These are phyloP conservation scores for Heterodera carotae DNA, from an alignment of 1,140 invertebrate genomes.

Conservation along the genomic window DNA sequence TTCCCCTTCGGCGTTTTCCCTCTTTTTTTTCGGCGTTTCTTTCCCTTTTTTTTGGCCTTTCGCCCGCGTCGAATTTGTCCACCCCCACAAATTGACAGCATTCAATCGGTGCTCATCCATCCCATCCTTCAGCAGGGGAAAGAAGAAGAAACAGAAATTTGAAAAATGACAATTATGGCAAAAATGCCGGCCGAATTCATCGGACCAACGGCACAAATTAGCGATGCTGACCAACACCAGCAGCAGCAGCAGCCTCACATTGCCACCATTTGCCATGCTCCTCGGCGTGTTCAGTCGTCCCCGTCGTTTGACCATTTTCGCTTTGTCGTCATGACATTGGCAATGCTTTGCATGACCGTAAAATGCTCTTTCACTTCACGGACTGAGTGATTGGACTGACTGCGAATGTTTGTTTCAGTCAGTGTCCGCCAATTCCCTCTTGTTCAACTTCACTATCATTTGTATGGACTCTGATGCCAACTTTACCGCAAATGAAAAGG, in stretches of 20 bases:
- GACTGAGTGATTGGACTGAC: background rate
- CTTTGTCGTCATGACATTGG: background rate
- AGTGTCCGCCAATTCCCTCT: constrained; percentile 17
- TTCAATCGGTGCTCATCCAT: too few relatives aligned
- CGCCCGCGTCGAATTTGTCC: too few relatives aligned
- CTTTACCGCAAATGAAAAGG: constrained; percentile 4
- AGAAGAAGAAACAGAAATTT: too few relatives aligned
- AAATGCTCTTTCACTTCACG: background rate
- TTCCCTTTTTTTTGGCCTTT: background rate
- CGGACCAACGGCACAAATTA: background rate
- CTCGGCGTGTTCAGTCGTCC: background rate
- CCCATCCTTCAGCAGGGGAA: too few relatives aligned
- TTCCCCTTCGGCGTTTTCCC: too few relatives aligned
- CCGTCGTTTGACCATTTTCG: background rate
- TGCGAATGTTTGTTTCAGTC: constrained; percentile 7
- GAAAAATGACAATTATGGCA: background rate
- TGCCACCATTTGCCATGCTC: too few relatives aligned
- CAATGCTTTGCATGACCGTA: constrained; percentile 5
- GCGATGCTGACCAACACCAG: background rate
- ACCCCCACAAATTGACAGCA: background rate
- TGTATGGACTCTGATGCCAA: constrained; percentile 18
- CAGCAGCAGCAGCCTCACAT: too few relatives aligned
- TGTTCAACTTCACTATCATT: constrained; percentile 29
- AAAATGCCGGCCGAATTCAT: background rate
- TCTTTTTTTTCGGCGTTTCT: too few relatives aligned